A percentile compares a stretch with the other conserved stretches of the same genome.
phyloP scores from a whole-genome alignment of 2,888 invertebrate genomes.

The Pseudococcus viburni region DNA sequence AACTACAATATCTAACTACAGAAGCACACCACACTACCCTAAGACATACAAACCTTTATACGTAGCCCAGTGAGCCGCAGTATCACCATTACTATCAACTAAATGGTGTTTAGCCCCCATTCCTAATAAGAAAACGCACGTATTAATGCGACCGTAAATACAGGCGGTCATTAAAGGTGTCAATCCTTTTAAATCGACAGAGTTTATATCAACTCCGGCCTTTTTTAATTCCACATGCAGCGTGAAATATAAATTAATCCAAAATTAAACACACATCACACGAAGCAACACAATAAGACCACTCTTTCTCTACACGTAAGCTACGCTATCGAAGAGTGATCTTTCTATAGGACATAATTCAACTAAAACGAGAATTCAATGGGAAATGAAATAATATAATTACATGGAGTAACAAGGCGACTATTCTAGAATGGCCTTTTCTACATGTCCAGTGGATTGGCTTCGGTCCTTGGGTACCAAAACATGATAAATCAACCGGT shows the following conservation, averaged over 20 bases:
- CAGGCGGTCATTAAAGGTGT: slow-evolving; percentile 93
- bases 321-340: neutral
- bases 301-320: neutral
- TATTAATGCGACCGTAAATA: slow-evolving; percentile 91
- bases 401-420: slow-evolving; percentile 78
- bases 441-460: slow-evolving; percentile 96
- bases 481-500: slow-evolving; percentile 87
- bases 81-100: slow-evolving; percentile 93
- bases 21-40: no score
- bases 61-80: slow-evolving; percentile 94
- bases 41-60: slow-evolving; percentile 79
- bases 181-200: slow-evolving; percentile 87
- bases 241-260: slow-evolving; percentile 43
- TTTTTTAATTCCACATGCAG: slow-evolving; percentile 72
- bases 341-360: no score
- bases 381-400: neutral
- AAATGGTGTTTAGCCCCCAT: slow-evolving; percentile 90
- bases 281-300: neutral
- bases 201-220: slow-evolving; percentile 90
- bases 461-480: slow-evolving; percentile 89
- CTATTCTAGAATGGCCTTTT: slow-evolving; percentile 91
- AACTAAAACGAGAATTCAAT: no score
- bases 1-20: no score
- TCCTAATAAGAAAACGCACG: slow-evolving; percentile 90
- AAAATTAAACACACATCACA: neutral